These are phyloP conservation scores for Lycaena phlaeas DNA, from an alignment of 2,888 invertebrate genomes.

Conservation along the genomic window DNA sequence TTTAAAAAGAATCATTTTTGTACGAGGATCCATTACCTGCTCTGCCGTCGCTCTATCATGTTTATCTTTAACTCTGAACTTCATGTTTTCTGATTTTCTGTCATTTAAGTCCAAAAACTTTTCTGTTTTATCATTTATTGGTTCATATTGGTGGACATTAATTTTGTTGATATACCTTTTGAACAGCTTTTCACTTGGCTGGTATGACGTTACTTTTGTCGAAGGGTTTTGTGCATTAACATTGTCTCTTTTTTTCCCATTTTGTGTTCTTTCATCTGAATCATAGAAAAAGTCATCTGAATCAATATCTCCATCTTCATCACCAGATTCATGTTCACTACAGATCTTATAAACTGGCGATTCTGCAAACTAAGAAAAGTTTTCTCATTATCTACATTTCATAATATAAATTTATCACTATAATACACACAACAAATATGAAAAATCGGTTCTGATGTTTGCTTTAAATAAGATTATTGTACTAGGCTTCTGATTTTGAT, in stretches of 20 bases:
- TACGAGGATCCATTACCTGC: slow-evolving; percentile 97
- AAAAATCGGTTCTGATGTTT: too few species aligned
- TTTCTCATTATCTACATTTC: too few species aligned
- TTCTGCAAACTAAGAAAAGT: slow-evolving; percentile 51
- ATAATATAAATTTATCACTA: too few species aligned
- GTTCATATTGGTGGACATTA: slow-evolving; percentile 87
- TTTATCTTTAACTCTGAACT: slow-evolving; percentile 88
- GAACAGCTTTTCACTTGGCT: slow-evolving; percentile 86
- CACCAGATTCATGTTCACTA: slow-evolving; percentile 36
- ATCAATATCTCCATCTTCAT: slow-evolving; percentile 39
- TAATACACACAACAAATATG: too few species aligned
- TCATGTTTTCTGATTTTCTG: slow-evolving; percentile 78
- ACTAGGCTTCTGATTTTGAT: too few species aligned
- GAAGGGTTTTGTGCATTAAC: slow-evolving; percentile 69
- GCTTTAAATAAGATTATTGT: too few species aligned
- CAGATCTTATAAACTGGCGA: slow-evolving; percentile 37
- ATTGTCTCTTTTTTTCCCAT: slow-evolving; percentile 32
- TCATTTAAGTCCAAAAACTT: slow-evolving; percentile 81
- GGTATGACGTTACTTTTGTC: slow-evolving; percentile 77
- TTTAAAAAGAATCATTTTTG: slow-evolving; percentile 96
- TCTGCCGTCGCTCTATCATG: slow-evolving; percentile 96
- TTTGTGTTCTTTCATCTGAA: slow-evolving; percentile 43
- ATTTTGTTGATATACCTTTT: slow-evolving; percentile 86
- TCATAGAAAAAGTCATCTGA: slow-evolving; percentile 59
- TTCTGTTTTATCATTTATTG: slow-evolving; percentile 77